These are phyloP conservation scores for Proctacanthus coquilletti DNA, from an alignment of 1,140 invertebrate genomes.

Conservation along the genomic window DNA sequence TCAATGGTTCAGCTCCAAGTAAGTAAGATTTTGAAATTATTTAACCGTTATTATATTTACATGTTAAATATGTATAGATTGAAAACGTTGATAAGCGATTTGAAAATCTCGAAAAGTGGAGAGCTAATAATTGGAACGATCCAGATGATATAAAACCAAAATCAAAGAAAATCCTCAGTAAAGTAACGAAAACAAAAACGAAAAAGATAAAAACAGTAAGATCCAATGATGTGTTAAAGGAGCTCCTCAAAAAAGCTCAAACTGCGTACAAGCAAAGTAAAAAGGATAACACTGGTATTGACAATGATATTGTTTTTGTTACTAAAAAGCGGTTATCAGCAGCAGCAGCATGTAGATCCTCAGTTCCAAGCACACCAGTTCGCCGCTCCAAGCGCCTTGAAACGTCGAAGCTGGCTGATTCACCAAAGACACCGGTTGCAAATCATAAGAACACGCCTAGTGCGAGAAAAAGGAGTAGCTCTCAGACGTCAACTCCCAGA, in stretches of 20 bases:
- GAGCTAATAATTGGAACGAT: constrained; percentile 36
- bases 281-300: constrained; percentile 5
- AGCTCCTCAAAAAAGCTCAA: constrained; percentile 16
- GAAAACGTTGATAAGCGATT: constrained; percentile 39
- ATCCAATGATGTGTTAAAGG: constrained; percentile 13
- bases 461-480: constrained; percentile 1
- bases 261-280: constrained; percentile 14
- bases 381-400: constrained; percentile 2
- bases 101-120: constrained; percentile 32
- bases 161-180: constrained; percentile 4
- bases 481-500: not conserved
- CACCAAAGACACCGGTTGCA: too few relatives aligned
- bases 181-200: constrained; percentile 11
- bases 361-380: too few relatives aligned
- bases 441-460: too few relatives aligned
- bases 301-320: constrained; percentile 1
- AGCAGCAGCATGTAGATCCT: too few relatives aligned
- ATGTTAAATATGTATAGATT: constrained; percentile 10
- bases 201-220: constrained; percentile 8
- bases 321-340: too few relatives aligned
- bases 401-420: too few relatives aligned
- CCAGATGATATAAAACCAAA: constrained; percentile 16
- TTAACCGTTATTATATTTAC: not conserved
- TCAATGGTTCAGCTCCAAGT: constrained; percentile 55
- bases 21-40: constrained; percentile 2